Conservation (phyloP, 2,113 vertebrate species). For the Nerophis lumbriciformis region DNA sequence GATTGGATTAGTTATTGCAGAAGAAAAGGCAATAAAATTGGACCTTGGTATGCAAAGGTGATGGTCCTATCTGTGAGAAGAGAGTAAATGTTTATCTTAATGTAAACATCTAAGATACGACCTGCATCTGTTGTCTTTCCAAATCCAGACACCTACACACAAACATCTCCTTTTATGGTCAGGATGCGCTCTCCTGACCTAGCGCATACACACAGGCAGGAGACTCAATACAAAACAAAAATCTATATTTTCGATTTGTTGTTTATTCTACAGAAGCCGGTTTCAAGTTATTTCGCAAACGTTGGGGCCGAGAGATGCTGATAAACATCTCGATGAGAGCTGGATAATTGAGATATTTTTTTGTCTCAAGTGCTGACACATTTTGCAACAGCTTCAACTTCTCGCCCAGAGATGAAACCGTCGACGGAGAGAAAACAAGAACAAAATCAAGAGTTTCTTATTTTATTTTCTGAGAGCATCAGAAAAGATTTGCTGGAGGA, state of each 20-base stretch:
- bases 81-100: too few species aligned
- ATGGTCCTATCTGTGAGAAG: too few species aligned
- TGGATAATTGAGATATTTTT: constrained; percentile 57
- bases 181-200: too few species aligned
- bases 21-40: too few species aligned
- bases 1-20: too few species aligned
- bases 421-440: constrained; percentile 22
- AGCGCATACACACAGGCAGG: too few species aligned
- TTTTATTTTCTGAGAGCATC: constrained; percentile 25
- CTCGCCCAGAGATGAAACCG: constrained; percentile 29
- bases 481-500: constrained; percentile 31
- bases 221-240: constrained; percentile 10
- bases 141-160: too few species aligned
- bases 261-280: constrained; percentile 24
- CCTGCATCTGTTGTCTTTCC: too few species aligned
- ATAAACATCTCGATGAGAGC: constrained; percentile 48
- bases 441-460: constrained; percentile 27
- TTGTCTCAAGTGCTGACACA: constrained; percentile 45
- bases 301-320: constrained; percentile 23
- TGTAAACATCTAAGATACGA: too few species aligned
- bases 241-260: constrained; percentile 43
- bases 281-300: constrained; percentile 26
- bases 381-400: constrained; percentile 37
- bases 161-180: too few species aligned
- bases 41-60: too few species aligned